These are phyloP conservation scores for Poeciliopsis occidentalis DNA, from an alignment of 2,113 vertebrate genomes.

Conservation along the genomic window DNA sequence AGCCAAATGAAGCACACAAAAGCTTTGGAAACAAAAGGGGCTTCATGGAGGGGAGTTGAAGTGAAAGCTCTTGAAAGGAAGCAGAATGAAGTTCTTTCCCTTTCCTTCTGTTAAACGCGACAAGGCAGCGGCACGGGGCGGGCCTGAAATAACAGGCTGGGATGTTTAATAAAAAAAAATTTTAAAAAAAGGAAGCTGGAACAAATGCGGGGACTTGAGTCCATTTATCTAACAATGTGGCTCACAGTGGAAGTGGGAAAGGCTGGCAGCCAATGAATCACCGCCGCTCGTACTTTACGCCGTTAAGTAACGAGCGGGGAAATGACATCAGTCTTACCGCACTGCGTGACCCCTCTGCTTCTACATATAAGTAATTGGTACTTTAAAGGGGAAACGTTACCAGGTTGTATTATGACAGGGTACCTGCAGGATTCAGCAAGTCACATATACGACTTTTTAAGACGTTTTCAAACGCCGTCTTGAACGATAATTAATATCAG, in stretches of 20 bases:
- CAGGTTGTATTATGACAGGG: background rate
- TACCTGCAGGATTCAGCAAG: too few species aligned
- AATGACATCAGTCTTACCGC: slow-evolving; percentile 12
- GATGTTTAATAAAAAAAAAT: slow-evolving; percentile 13
- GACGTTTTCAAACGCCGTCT: too few species aligned
- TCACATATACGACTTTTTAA: too few species aligned
- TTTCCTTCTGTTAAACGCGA: slow-evolving; percentile 51
- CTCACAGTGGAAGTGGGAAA: slow-evolving; percentile 35
- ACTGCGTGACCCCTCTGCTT: background rate
- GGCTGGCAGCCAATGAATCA: slow-evolving; percentile 59
- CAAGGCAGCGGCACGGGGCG: slow-evolving; percentile 39
- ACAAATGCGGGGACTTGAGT: slow-evolving; percentile 62
- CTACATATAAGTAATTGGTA: background rate
- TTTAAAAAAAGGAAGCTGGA: slow-evolving; percentile 55
- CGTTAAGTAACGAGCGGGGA: slow-evolving; percentile 45
- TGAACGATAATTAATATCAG: too few species aligned
- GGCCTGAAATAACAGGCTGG: slow-evolving; percentile 55
- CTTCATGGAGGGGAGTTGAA: slow-evolving; percentile 8
- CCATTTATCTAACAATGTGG: slow-evolving; percentile 64
- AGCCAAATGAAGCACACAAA: slow-evolving; percentile 57
- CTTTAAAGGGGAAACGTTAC: background rate
- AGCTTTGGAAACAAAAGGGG: slow-evolving; percentile 20
- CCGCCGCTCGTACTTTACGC: slow-evolving; percentile 49
- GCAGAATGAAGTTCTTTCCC: slow-evolving; percentile 48
- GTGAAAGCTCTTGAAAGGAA: slow-evolving; percentile 51